phyloP scores from a whole-genome alignment of 2,888 invertebrate genomes.

The Cryptophagus acutangulus region DNA sequence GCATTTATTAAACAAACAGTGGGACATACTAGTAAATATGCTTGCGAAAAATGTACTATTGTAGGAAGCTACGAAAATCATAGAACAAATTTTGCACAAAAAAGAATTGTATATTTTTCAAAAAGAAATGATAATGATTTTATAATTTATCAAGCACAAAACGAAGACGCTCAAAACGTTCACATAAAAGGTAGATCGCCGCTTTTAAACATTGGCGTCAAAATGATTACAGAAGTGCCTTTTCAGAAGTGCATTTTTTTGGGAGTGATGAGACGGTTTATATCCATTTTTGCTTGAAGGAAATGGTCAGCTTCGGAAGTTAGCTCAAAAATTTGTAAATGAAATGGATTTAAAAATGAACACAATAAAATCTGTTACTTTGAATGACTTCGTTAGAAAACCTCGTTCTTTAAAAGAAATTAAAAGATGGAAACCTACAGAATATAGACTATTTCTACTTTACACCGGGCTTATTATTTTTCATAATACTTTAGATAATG shows the following conservation, averaged over 20 bases:
- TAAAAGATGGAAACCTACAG: conserved; percentile 6
- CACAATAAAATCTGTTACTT: conserved; percentile 1
- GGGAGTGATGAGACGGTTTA: conserved; percentile 12
- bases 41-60: conserved; percentile 18
- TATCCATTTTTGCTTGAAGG: conserved; percentile 9
- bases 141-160: neutral
- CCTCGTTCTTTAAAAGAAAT: conserved; percentile 7
- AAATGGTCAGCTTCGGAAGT: conserved; percentile 4
- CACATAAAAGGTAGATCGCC: too few relatives aligned
- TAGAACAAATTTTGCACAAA: conserved; percentile 9
- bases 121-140: too few relatives aligned
- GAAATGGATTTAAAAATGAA: conserved; percentile 3
- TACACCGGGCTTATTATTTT: conserved; percentile 8
- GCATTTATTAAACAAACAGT: conserved; percentile 17
- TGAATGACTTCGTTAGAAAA: conserved; percentile 10
- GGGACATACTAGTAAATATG: conserved; percentile 17
- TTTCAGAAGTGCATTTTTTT: conserved; percentile 12
- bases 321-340: neutral
- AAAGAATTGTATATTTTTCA: too few relatives aligned
- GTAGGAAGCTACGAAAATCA: conserved; percentile 13
- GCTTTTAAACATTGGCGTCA: conserved; percentile 3
- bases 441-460: conserved; percentile 5
- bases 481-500: conserved; percentile 3
- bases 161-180: too few relatives aligned
- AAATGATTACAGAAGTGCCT: conserved; percentile 8